phyloP scores from a whole-genome alignment of 2,797 vertebrate genomes.

The Lacerta agilis region DNA sequence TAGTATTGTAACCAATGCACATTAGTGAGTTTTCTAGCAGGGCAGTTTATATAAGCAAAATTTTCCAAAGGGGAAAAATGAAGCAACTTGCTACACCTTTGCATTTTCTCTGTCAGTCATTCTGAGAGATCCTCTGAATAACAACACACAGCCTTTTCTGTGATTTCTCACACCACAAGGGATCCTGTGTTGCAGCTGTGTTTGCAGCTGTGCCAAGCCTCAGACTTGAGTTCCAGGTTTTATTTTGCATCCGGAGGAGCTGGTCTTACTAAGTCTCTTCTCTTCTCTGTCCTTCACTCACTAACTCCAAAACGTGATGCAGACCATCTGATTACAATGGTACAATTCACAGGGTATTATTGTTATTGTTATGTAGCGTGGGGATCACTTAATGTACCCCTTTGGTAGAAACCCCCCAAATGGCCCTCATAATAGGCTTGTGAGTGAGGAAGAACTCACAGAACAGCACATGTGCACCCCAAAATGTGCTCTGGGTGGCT shows the following conservation, averaged over 20 bases:
- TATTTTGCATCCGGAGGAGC: neutral
- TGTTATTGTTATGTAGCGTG: no score
- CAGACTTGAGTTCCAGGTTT: neutral
- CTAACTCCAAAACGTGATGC: neutral
- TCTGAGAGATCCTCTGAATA: neutral
- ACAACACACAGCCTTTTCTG: neutral
- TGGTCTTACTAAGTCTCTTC: neutral
- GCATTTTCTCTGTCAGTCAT: neutral
- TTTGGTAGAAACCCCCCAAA: no score
- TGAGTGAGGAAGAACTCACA: no score
- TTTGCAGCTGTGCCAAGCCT: neutral
- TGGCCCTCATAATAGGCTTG: no score
- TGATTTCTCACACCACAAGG: neutral
- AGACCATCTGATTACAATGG: neutral
- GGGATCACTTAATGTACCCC: no score
- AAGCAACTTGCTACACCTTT: neutral
- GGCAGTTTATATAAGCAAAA: neutral
- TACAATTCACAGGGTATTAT: neutral
- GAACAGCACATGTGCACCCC: no score
- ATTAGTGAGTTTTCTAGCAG: neutral
- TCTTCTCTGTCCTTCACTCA: neutral
- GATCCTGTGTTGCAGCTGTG: neutral
- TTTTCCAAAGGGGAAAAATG: slow-evolving; percentile 24
- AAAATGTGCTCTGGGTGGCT: no score
- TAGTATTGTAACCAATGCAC: neutral